Conservation (phyloP, 2,797 vertebrate genomes). For the Cirrhinus molitorella region DNA sequence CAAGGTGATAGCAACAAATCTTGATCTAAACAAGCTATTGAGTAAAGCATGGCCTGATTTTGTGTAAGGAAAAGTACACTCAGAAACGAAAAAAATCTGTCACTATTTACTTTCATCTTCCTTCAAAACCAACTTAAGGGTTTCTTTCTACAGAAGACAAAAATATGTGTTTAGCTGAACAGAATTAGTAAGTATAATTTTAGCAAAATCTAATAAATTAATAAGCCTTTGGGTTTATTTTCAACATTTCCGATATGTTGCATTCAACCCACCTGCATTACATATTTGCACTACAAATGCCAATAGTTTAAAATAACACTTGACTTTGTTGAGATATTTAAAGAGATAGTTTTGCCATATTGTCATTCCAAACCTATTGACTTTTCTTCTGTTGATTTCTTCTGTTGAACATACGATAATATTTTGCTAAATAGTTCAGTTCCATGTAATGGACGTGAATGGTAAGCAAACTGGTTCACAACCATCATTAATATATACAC, state of each 20-base stretch:
- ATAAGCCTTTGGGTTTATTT: not conserved
- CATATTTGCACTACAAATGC: not conserved
- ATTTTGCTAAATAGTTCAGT: not conserved
- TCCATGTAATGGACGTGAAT: not conserved
- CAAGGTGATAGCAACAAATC: not conserved
- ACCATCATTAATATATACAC: too few relatives aligned
- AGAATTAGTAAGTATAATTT: not conserved
- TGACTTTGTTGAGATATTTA: not conserved
- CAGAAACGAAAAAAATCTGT: not conserved
- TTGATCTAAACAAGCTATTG: not conserved
- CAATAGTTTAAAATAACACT: not conserved
- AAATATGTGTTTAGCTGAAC: not conserved
- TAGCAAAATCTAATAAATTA: not conserved
- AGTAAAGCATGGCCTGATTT: not conserved
- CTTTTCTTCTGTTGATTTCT: not conserved
- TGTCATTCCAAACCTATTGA: not conserved
- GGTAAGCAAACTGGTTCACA: not conserved
- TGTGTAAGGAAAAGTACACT: not conserved
- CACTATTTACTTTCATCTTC: not conserved
- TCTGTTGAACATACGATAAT: not conserved
- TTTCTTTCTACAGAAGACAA: not conserved
- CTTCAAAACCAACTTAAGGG: not conserved
- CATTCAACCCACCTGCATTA: not conserved
- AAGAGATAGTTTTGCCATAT: too few relatives aligned
- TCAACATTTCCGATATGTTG: not conserved